These are phyloP conservation scores for Emydura subglobosa DNA, from an alignment of 2,113 vertebrate species.

Conservation along the genomic window DNA sequence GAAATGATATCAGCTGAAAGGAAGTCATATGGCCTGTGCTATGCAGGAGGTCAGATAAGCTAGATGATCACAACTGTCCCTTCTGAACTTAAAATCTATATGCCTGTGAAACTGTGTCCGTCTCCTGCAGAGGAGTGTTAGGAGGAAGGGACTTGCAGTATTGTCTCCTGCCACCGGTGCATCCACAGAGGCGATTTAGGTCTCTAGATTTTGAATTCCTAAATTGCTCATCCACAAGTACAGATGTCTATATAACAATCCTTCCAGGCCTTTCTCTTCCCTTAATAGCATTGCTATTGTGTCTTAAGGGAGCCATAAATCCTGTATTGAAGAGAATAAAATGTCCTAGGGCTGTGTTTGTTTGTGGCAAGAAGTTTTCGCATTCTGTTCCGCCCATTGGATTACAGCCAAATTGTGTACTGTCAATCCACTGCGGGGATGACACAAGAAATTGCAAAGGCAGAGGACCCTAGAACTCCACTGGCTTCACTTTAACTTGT, in stretches of 20 bases:
- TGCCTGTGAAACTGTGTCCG: not conserved
- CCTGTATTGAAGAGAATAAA: not conserved
- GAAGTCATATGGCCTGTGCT: not conserved
- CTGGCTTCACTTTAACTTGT: not conserved
- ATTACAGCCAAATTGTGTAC: not conserved
- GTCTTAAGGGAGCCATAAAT: not conserved
- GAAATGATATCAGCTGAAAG: not conserved
- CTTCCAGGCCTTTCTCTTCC: not conserved
- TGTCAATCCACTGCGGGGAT: not conserved
- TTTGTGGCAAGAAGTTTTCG: not conserved
- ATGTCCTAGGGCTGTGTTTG: not conserved
- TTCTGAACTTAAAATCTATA: not conserved
- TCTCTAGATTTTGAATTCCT: not conserved
- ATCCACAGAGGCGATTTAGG: not conserved
- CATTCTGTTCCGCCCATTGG: not conserved
- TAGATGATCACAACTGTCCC: not conserved
- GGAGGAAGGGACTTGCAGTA: accelerated
- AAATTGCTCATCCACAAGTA: not conserved
- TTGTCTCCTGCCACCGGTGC: not conserved
- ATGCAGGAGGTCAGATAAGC: not conserved
- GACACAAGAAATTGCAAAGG: not conserved
- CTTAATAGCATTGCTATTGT: not conserved
- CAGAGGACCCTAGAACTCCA: not conserved
- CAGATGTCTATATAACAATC: not conserved
- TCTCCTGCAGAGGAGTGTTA: not conserved